A percentile compares a stretch with the other conserved stretches of the same genome.
These are phyloP conservation scores for Heliconius sara DNA, from an alignment of 2,888 invertebrate species.

Conservation along the genomic window DNA sequence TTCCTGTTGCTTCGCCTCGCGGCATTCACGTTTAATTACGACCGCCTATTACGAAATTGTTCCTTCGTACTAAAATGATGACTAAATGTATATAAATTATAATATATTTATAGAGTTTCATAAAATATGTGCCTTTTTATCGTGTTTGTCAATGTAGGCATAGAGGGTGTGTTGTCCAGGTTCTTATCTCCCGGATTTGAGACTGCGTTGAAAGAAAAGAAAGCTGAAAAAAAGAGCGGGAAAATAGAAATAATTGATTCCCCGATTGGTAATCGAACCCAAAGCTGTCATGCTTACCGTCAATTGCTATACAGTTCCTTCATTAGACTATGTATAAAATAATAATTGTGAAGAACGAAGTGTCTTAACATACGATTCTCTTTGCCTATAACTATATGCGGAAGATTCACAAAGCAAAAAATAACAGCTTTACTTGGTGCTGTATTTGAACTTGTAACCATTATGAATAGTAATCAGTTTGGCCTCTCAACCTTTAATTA, in stretches of 20 bases:
- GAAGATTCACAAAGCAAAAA: neutral
- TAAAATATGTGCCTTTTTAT: neutral
- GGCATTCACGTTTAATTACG: constrained; percentile 38
- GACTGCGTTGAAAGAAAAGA: no score
- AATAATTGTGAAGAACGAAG: neutral
- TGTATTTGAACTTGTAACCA: neutral
- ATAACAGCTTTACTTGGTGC: neutral
- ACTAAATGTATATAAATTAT: constrained; percentile 8
- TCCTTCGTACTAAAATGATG: neutral
- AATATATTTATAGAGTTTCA: neutral
- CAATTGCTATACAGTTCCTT: no score
- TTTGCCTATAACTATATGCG: neutral
- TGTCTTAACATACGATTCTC: neutral
- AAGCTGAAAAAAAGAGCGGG: no score
- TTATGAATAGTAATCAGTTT: neutral
- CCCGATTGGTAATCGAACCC: no score
- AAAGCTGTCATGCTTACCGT: no score
- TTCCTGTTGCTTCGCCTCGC: constrained; percentile 41
- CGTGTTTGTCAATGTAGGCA: no score
- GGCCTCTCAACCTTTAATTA: neutral
- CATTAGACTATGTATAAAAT: no score
- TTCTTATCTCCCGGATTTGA: no score
- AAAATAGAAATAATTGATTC: no score
- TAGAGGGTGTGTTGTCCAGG: no score
- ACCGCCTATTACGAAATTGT: constrained; percentile 14